phyloP scores from a whole-genome alignment of 2,113 vertebrate genomes.

The Poeciliopsis prolifica region DNA sequence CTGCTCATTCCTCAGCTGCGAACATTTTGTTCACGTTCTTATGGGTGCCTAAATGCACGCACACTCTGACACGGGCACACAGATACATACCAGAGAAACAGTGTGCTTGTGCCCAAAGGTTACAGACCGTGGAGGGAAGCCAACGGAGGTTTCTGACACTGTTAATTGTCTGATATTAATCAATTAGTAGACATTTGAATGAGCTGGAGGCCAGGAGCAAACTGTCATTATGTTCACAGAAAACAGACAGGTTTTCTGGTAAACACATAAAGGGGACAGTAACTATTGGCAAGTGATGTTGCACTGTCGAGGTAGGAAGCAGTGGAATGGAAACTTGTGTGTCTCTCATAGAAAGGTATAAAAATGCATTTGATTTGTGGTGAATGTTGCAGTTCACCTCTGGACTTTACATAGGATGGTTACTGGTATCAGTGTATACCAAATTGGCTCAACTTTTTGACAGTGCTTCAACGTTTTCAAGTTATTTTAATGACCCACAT shows the following conservation, averaged over 20 bases:
- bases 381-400: not conserved
- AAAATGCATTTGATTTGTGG: not conserved
- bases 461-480: too few relatives aligned
- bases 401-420: not conserved
- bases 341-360: not conserved
- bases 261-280: constrained; percentile 15
- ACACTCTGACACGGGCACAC: not conserved
- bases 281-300: constrained; percentile 30
- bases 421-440: not conserved
- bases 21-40: constrained; percentile 22
- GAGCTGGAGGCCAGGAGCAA: constrained; percentile 47
- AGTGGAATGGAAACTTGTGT: not conserved
- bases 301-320: not conserved
- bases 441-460: not conserved
- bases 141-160: constrained; percentile 53
- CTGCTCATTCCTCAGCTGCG: constrained; percentile 65
- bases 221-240: constrained; percentile 43
- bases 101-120: constrained; percentile 43
- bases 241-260: constrained; percentile 40
- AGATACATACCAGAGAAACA: constrained; percentile 22
- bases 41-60: constrained; percentile 38
- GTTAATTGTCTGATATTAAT: constrained; percentile 61
- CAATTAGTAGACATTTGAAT: constrained; percentile 65
- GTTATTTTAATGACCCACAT: too few relatives aligned
- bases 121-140: constrained; percentile 41